These are phyloP conservation scores for Sitophilus oryzae DNA, from an alignment of 1,140 invertebrate species.

Conservation along the genomic window DNA sequence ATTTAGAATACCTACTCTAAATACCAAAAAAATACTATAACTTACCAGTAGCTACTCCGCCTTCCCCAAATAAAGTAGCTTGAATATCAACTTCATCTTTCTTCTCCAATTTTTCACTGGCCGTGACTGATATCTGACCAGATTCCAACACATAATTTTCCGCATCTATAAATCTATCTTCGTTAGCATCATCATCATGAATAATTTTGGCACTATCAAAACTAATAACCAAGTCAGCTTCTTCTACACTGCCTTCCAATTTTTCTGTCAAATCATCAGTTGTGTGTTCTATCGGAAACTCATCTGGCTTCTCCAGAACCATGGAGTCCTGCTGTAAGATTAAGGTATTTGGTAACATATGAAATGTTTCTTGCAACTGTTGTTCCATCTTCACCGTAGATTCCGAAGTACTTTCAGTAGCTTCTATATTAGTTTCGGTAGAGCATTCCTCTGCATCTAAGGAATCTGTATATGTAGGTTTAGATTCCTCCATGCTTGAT, in stretches of 20 bases:
- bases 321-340: slow-evolving; percentile 42
- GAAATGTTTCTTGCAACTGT: slow-evolving; percentile 26
- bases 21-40: too few species aligned
- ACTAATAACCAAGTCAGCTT: slow-evolving; percentile 41
- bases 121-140: slow-evolving; percentile 39
- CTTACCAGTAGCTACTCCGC: slow-evolving; percentile 32
- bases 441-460: neutral
- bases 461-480: neutral
- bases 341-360: slow-evolving; percentile 39
- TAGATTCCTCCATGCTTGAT: slow-evolving; percentile 12
- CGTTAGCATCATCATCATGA: slow-evolving; percentile 41
- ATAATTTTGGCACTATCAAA: slow-evolving; percentile 33
- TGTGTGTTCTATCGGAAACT: slow-evolving; percentile 20
- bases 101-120: slow-evolving; percentile 28
- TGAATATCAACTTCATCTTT: slow-evolving; percentile 38
- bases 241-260: slow-evolving; percentile 42
- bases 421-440: slow-evolving; percentile 7
- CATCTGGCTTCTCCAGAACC: slow-evolving; percentile 31
- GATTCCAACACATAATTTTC: slow-evolving; percentile 47
- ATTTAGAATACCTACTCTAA: too few species aligned
- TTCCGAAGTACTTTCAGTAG: neutral
- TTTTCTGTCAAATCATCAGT: slow-evolving; percentile 37
- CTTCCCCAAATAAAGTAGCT: slow-evolving; percentile 37
- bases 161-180: slow-evolving; percentile 45
- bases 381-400: slow-evolving; percentile 15